phyloP scores from a whole-genome alignment of 2,113 vertebrate species.

The Psettodes erumei region DNA sequence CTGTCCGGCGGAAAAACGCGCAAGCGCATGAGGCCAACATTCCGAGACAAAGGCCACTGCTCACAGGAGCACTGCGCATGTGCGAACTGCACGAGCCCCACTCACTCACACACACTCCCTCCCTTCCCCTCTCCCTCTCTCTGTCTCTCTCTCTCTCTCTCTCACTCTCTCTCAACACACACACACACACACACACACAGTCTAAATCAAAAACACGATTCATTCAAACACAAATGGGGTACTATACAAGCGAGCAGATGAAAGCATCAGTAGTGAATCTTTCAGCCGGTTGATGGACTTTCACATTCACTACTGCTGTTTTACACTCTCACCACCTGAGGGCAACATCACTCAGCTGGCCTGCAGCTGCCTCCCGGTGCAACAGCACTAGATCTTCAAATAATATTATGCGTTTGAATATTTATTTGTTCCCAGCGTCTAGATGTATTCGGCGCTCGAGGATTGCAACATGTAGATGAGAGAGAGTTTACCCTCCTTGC shows the following conservation, averaged over 20 bases:
- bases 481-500: not conserved
- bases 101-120: not conserved
- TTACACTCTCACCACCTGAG: constrained; percentile 65
- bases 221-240: constrained; percentile 65
- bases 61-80: constrained; percentile 58
- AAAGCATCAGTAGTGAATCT: constrained; percentile 65
- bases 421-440: constrained; percentile 2
- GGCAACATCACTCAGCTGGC: constrained; percentile 64
- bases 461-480: not conserved
- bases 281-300: constrained; percentile 56
- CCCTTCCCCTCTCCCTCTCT: too few species aligned
- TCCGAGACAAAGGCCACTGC: constrained; percentile 66
- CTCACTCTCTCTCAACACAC: too few species aligned
- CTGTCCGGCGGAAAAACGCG: constrained; percentile 71
- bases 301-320: constrained; percentile 54
- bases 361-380: constrained; percentile 31
- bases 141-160: too few species aligned
- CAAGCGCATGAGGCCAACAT: constrained; percentile 63
- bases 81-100: constrained; percentile 5
- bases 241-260: constrained; percentile 58
- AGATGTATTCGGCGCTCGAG: not conserved
- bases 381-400: constrained; percentile 2
- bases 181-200: constrained; percentile 12
- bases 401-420: constrained; percentile 10
- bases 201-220: constrained; percentile 70